A percentile compares a stretch with the other conserved stretches of the same genome.
Conservation (phyloP, 2,797 vertebrate genomes). For the Enoplosus armatus region DNA sequence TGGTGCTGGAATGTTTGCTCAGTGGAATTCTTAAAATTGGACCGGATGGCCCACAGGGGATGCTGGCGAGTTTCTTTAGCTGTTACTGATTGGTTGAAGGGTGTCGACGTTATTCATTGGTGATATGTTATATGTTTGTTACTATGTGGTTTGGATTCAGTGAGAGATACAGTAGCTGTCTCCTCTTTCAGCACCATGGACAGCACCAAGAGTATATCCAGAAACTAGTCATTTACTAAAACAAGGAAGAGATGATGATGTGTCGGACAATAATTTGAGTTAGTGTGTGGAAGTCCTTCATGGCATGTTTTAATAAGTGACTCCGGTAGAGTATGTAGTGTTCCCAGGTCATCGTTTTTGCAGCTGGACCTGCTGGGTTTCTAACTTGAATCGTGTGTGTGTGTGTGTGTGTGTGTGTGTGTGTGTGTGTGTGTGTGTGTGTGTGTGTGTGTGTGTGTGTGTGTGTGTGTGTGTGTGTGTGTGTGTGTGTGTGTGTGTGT, state of each 20-base stretch:
- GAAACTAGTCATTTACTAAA: background rate
- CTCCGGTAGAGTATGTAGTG: background rate
- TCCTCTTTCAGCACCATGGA: constrained; percentile 65
- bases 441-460: too few relatives aligned
- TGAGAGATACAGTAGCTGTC: background rate
- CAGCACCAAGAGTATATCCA: constrained; percentile 23
- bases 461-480: too few relatives aligned
- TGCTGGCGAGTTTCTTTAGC: background rate
- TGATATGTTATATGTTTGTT: background rate
- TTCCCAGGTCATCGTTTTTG: background rate
- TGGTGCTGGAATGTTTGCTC: background rate
- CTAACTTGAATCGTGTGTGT: too few relatives aligned
- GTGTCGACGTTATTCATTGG: background rate
- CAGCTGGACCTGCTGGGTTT: background rate
- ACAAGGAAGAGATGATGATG: background rate
- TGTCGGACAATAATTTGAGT: background rate
- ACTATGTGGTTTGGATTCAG: background rate
- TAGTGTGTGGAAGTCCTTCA: too few relatives aligned
- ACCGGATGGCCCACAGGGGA: too few relatives aligned
- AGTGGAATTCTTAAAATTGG: background rate
- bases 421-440: too few relatives aligned
- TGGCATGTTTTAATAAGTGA: background rate
- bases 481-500: too few relatives aligned
- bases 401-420: too few relatives aligned
- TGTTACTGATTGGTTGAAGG: background rate